Conservation (phyloP, 2,797 vertebrate species). For the Tauraco hartlaubi region DNA sequence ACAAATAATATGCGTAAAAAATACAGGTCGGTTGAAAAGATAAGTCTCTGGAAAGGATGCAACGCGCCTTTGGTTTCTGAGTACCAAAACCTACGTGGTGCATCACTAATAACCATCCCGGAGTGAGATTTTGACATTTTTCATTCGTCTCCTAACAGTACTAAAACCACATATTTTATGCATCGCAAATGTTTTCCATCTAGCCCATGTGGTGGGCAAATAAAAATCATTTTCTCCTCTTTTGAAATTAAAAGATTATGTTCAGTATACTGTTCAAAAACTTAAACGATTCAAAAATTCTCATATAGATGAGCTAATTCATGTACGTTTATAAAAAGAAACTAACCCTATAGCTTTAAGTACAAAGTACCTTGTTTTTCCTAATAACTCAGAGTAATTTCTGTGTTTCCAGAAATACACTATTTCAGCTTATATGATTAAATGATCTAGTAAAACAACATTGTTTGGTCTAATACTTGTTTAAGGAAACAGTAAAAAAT, state of each 20-base stretch:
- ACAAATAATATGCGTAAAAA: accelerated
- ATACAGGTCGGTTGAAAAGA: not conserved
- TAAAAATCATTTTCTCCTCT: not conserved
- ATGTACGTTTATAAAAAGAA: not conserved
- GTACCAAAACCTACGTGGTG: not conserved
- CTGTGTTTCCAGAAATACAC: not conserved
- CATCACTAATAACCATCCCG: accelerated
- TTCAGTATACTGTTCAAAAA: not conserved
- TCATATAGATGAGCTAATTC: not conserved
- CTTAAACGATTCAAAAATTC: accelerated
- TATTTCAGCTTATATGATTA: not conserved
- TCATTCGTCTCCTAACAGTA: not conserved
- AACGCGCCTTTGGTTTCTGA: not conserved
- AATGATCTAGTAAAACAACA: not conserved
- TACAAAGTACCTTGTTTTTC: not conserved
- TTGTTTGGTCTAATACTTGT: not conserved
- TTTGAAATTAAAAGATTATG: not conserved
- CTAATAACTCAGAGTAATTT: not conserved
- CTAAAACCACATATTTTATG: not conserved
- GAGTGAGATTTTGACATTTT: not conserved
- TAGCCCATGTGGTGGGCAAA: not conserved
- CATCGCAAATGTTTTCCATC: accelerated
- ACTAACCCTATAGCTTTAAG: not conserved
- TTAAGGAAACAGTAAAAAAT: not conserved
- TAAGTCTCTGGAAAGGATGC: not conserved